Conservation (phyloP, 2,797 vertebrate genomes). For the Anguilla marmorata region DNA sequence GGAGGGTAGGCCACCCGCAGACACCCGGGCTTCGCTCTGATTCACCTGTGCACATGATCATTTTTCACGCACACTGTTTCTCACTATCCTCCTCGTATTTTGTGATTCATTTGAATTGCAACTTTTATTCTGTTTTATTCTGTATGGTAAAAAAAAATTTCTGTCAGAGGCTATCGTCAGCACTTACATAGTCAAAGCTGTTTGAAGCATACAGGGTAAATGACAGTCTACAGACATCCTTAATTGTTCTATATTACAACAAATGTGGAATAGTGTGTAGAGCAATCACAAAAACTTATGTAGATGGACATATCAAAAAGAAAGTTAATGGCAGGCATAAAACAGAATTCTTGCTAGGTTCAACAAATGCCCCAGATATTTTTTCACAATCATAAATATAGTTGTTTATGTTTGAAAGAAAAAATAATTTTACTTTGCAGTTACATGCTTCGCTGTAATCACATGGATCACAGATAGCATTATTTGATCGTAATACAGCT, state of each 20-base stretch:
- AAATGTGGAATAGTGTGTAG: neutral
- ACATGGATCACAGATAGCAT: neutral
- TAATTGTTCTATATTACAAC: neutral
- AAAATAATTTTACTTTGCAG: neutral
- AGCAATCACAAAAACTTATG: neutral
- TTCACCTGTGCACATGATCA: neutral
- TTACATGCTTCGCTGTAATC: neutral
- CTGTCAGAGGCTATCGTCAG: neutral
- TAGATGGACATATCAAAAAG: neutral
- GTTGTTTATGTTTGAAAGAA: neutral
- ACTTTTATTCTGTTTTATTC: neutral
- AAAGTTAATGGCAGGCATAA: neutral
- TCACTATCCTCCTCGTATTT: neutral
- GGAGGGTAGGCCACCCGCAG: conserved; percentile 71
- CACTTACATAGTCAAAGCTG: neutral
- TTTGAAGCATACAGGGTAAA: neutral
- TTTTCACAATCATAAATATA: neutral
- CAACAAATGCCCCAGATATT: neutral
- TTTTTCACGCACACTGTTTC: neutral
- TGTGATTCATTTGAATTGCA: neutral
- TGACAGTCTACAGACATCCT: neutral
- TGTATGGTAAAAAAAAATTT: neutral
- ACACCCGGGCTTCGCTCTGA: neutral
- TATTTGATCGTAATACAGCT: neutral
- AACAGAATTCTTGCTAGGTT: neutral